Evolutionary conservation across 2,797 vertebrate species (phyloP), one percentile per base, ranked within the genome.

Genomic region (Limnodromus scolopaceus): DNA sequence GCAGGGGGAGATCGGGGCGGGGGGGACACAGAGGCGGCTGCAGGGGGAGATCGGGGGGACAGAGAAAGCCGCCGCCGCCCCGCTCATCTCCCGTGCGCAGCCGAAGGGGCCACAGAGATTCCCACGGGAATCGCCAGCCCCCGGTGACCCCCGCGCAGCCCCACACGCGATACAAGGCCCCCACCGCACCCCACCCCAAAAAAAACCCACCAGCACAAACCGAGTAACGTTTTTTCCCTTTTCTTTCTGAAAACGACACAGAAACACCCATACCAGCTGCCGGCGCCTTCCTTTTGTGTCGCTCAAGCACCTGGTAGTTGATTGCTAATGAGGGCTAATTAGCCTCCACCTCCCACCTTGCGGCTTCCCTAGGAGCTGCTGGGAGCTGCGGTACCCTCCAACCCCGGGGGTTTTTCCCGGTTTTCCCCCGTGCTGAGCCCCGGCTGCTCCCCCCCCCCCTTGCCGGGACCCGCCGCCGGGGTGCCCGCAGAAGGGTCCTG

Each of bases 21-120:
- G 18, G 20, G n/a, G 41, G 41, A 16, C 15, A 38, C 68, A 53
- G 63, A 36, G 11, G 7, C 4, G 4, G 3, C 39, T 36, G n/a
- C 38, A 1, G 14, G 18, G n/a, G 12, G 8, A 25, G 10, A 5
- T 3, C 19, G 19, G 45, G 6, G 20, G 43, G 43, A 16, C 43
- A 48, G 23, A 49, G 15, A 16, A 27, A 38, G 2, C 4, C 27
- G 1, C 32, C 9, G 1, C 3, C 43, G 23, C 3, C 16, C 22
- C 22, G 9, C 5, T 43, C 19, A 0, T 1, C 36, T 7, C 6
- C 22, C 11, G 0, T 0, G 4, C 3, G 0, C 16, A 9, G 27
- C 39, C 10, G 24, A 15, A 49, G 2, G 23, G 19, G 51, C 55
- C 30, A 11, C n/a, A 5, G 15, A n/a, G 7, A 12, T 4, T 27